Evolutionary conservation across 1,140 invertebrate species (phyloP), one percentile per base, ranked within the genome.

Genomic region (Temnothorax curvispinosus): DNA sequence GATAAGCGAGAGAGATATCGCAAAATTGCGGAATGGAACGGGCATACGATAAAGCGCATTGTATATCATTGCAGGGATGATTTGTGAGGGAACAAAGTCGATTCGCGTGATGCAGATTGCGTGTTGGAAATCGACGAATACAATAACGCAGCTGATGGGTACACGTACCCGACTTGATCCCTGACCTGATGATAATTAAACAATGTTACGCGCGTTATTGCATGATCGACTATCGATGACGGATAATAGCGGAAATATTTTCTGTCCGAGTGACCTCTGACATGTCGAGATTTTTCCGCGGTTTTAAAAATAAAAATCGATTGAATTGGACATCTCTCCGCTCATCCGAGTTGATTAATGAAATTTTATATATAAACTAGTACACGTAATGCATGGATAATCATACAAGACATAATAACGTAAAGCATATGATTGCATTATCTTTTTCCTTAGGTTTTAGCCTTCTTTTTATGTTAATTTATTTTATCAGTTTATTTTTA

Each of bases 121-220:
- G 7, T 3, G 8, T 44, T 11, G 3, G 6, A 8, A 47, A 50
- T 35, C 41, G 27, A n/a, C 8, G 6, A 38, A 13, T 80, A 18
- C 18, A 52, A 15, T 67, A 52, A 21, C 47, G 2, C 15, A 13
- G 5, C 27, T 3, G 21, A 21, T 21, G 9, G 0, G 9, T 27
- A 77, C 27, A 18, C 15, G 3, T 18, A n/a, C 18, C 4, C 15
- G 21, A 60, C 15, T 2, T 21, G n/a, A 58, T 5, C 32, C n/a
- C 4, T 21, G 74, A 27, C 54, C 74, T 18, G 74, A 7, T 8
- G 38, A n/a, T 27, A 76, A 60, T 60, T 60, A 62, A 76, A 62
- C 13, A 62, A 60, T 41, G 38, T 76, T 58, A 27, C 6, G 13
- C n/a, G 21, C 21, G 1, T 58, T 27, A 44, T 44, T 21, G 9